Evolutionary conservation across 2,888 invertebrate genomes (phyloP), one percentile per base, ranked within the genome.

Genomic region (Villa cingulata): DNA sequence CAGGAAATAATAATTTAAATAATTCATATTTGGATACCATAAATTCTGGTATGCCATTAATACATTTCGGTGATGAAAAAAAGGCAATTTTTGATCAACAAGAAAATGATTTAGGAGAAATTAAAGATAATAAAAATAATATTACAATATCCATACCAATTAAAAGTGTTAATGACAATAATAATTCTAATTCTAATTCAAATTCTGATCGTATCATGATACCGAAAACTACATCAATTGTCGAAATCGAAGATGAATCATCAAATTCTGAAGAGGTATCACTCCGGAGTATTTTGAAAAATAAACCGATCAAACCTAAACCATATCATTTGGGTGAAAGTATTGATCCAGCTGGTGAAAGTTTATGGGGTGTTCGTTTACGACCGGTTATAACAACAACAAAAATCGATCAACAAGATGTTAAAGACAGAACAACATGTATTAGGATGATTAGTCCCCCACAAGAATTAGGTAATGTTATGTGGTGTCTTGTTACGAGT

Each of bases 241-340:
- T 53, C 36, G 54, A 52, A 2, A 56, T 56, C 6, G 57, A 56
- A 29, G 54, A 54, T 36, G 65, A 51, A 37, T 48, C 54, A 18
- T 48, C 54, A 18, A 34, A 48, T 15, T 53, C 51, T 18, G 58
- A 70, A 56, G 69, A 75, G 61, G 65, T 68, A 55, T 66, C 74
- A 62, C 77, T 81, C 61, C 77, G 79, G 57, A 80, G 83, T 58
- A 83, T 83, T 66, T 71, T 83, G 59, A 83, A 83, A 68, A 83
- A 83, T 59, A 83, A 81, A 68, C 80, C 81, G 43, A 71, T 78
- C 38, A 82, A 82, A 63, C 83, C 83, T 59, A 81, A 77, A 64
- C 82, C 83, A 56, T 83, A 83, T 70, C 78, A 81, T 62, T 70
- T 83, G 58, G 83, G 82, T 45, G 81, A 80, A 62, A 78, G 78